Evolutionary conservation across 2,113 vertebrate genomes (phyloP).

Genomic region (Salvelinus alpinus): DNA sequence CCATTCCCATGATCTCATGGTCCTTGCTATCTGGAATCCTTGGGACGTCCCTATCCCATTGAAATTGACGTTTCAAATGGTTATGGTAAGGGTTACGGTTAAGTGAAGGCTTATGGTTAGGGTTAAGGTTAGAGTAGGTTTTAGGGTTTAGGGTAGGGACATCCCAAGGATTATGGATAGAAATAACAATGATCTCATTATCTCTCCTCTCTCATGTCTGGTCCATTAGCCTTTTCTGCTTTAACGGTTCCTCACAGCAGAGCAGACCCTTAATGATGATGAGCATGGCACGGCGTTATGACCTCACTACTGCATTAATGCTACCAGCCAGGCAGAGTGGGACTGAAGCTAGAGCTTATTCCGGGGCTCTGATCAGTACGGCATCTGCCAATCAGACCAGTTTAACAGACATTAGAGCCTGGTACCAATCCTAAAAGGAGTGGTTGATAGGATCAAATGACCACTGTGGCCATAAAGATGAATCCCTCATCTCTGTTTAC

Average conservation of each 20-base stretch:
- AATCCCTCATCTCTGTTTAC: not conserved
- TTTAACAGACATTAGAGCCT: not conserved
- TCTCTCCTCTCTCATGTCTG: slow-evolving; percentile 7
- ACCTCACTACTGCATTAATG: slow-evolving; percentile 22
- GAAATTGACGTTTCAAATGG: too few relatives aligned
- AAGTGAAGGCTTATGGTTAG: too few relatives aligned
- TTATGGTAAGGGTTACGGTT: too few relatives aligned
- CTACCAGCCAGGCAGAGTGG: not conserved
- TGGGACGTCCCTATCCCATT: too few relatives aligned
- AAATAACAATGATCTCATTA: not conserved
- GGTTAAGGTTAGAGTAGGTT: too few relatives aligned
- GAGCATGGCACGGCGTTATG: slow-evolving; percentile 2
- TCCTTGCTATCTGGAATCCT: too few relatives aligned
- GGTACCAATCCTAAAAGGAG: too few relatives aligned
- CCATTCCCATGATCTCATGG: not conserved
- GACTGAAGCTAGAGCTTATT: not conserved
- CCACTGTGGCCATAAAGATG: too few relatives aligned
- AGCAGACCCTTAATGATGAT: slow-evolving; percentile 11
- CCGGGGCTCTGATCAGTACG: not conserved
- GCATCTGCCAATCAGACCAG: not conserved
- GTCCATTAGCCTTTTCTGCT: slow-evolving; percentile 9
- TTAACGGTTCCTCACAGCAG: not conserved
- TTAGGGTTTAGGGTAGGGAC: too few relatives aligned
- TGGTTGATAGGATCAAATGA: too few relatives aligned
- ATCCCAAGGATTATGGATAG: too few relatives aligned